Evolutionary conservation across 2,888 invertebrate genomes (phyloP), one percentile per base, ranked within the genome.

Genomic region (Zygothrica quintamaculata): DNA sequence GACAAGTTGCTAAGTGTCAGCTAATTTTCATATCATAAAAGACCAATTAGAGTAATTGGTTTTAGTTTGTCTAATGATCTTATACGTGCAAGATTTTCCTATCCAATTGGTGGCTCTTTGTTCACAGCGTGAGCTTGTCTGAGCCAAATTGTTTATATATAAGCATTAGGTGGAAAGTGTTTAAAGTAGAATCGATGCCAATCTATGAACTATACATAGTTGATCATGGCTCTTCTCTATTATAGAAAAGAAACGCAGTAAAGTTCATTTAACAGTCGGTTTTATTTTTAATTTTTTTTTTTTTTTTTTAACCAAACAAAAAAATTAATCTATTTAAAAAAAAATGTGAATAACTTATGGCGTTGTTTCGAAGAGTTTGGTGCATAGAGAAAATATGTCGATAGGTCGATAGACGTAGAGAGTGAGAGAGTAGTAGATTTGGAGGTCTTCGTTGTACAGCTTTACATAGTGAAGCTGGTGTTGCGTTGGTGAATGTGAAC

Each of bases 321-420:
- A 65, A 53, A 37, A 56, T 60, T 64, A 15, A 73, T 46, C 48
- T 71, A 55, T 33, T 43, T 55, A 36, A 52, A 22, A 78, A 77
- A 81, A 81, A 84, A 84, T 73, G 73, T 70, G 34, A 46, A 79
- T 85, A 85, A 85, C 64, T 85, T 85, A 85, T 82, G 67, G 77
- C 65, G 64, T 75, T 40, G 52, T 26, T 51, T 31, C 48, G 34
- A 36, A 47, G 26, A 42, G 56, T 25, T 43, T 15, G 42, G 36
- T 64, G 67, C 15, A 44, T 39, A 42, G 36, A 36, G 65, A 52
- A 50, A 44, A 37, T 50, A 40, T n/a, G 31, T 56, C 50, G 34
- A 51, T 36, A 50, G 55, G 36, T 76, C 61, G 53, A 53, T 51
- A 46, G 51, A 59, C 22, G 44, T 50, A 42, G 59, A 42, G 46